These are phyloP conservation scores for Leuciscus idus DNA, from an alignment of 2,113 vertebrate genomes.

Conservation along the genomic window DNA sequence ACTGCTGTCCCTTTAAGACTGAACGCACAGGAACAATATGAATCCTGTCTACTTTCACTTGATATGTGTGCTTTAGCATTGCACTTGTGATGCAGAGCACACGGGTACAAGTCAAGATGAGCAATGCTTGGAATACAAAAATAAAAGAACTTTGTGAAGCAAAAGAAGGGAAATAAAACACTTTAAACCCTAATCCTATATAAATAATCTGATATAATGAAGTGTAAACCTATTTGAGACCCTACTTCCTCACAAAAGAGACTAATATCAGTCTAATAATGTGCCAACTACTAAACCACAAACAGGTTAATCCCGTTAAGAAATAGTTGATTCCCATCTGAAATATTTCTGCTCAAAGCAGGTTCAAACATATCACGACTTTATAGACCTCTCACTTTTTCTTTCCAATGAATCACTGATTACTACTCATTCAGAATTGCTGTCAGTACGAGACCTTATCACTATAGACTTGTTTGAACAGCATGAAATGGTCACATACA, in stretches of 20 bases:
- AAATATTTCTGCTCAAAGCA: slow-evolving; percentile 20
- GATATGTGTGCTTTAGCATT: no score
- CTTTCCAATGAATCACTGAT: slow-evolving; percentile 47
- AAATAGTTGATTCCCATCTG: not conserved
- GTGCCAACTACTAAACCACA: not conserved
- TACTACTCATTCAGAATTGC: slow-evolving; percentile 34
- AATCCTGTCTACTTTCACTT: no score
- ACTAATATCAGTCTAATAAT: not conserved
- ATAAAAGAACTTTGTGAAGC: not conserved
- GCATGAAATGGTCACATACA: not conserved
- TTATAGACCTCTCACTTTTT: slow-evolving; percentile 12
- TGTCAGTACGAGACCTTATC: slow-evolving; percentile 39
- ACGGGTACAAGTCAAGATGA: no score
- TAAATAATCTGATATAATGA: not conserved
- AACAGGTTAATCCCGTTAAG: slow-evolving; percentile 26
- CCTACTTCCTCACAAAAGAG: not conserved
- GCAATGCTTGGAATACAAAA: not conserved
- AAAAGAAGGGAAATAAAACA: not conserved
- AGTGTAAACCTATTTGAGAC: not conserved
- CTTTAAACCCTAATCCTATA: not conserved
- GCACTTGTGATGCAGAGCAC: no score
- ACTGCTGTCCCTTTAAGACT: no score
- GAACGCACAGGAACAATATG: no score
- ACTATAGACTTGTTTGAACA: slow-evolving; percentile 33
- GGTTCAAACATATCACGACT: slow-evolving; percentile 33